These are phyloP conservation scores for Lamellibrachia columna DNA, from an alignment of 2,888 invertebrate species.

Conservation along the genomic window DNA sequence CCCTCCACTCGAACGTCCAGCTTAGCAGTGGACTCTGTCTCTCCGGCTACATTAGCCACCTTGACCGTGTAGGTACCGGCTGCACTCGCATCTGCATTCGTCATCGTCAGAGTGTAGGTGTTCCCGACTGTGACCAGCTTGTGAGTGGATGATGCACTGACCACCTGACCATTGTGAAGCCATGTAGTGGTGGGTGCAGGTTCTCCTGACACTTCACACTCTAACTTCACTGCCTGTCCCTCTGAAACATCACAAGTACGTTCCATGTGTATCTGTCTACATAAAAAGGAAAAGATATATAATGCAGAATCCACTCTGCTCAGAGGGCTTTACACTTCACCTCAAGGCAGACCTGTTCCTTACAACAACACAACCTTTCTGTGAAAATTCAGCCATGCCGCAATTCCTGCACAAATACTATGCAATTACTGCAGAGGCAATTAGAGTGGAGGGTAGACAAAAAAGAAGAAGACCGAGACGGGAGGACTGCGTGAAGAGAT, in stretches of 20 bases:
- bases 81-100: constrained; percentile 83
- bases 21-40: constrained; percentile 79
- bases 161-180: constrained; percentile 68
- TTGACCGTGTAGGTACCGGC: constrained; percentile 87
- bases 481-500: no score
- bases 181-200: constrained; percentile 79
- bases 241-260: constrained; percentile 38
- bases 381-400: no score
- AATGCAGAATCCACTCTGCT: no score
- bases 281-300: no score
- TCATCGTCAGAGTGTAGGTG: constrained; percentile 73
- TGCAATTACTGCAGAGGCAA: no score
- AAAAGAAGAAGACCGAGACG: no score
- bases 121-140: constrained; percentile 33
- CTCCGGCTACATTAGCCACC: constrained; percentile 89
- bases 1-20: constrained; percentile 71
- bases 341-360: no score
- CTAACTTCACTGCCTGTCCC: constrained; percentile 55
- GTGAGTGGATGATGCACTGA: constrained; percentile 28
- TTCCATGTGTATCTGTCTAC: background rate
- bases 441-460: no score
- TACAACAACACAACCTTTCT: no score
- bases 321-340: no score
- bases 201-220: constrained; percentile 83
- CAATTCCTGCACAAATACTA: no score